phyloP scores from a whole-genome alignment of 2,888 invertebrate genomes.

The Ariolimax columbianus region DNA sequence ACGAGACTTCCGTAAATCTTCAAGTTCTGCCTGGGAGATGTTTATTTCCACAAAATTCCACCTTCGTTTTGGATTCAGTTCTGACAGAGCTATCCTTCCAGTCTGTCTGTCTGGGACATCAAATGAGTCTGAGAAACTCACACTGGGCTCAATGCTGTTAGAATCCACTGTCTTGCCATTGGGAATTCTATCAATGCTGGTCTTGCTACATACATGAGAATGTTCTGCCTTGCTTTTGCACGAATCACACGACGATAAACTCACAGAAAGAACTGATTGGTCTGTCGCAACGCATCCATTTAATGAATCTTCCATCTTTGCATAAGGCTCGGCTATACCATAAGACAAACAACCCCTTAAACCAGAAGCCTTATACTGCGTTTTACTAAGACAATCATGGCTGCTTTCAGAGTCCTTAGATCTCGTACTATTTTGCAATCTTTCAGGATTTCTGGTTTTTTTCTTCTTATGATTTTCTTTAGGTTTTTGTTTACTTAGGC shows the following conservation, averaged over 20 bases:
- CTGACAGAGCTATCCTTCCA: slow-evolving; percentile 85
- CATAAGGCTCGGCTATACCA: background rate
- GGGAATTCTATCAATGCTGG: background rate
- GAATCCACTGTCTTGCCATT: background rate
- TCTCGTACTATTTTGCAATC: slow-evolving; percentile 4
- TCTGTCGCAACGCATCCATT: background rate
- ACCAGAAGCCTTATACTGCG: too few species aligned
- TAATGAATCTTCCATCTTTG: background rate
- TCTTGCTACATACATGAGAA: background rate
- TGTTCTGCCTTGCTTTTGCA: background rate
- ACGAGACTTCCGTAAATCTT: slow-evolving; percentile 71
- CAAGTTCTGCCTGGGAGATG: slow-evolving; percentile 85
- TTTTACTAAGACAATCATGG: background rate
- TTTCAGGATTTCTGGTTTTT: slow-evolving; percentile 17
- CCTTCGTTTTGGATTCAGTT: slow-evolving; percentile 85
- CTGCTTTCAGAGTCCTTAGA: background rate
- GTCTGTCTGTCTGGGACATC: slow-evolving; percentile 88
- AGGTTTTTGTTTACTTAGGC: slow-evolving; percentile 36
- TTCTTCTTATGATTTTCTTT: slow-evolving; percentile 49
- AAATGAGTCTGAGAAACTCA: slow-evolving; percentile 39
- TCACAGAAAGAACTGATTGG: too few species aligned
- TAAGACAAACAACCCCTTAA: background rate
- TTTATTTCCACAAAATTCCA: slow-evolving; percentile 93
- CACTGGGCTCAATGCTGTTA: background rate
- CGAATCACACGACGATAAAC: background rate